These are phyloP conservation scores for Halcyon malimbica DNA, from an alignment of 2,113 vertebrate species.

Conservation along the genomic window DNA sequence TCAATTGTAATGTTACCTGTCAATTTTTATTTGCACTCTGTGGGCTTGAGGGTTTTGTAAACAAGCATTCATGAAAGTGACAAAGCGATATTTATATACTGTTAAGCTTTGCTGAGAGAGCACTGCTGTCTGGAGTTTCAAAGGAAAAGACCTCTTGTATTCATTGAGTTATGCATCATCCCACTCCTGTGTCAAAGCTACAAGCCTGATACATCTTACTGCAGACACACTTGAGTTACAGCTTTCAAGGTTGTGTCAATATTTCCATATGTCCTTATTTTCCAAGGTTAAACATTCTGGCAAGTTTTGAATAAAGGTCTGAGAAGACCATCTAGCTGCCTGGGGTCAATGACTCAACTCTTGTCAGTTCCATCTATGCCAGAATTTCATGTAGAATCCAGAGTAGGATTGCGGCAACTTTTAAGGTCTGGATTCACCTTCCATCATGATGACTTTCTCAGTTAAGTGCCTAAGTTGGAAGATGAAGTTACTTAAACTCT, in stretches of 20 bases:
- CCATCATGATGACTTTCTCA: neutral
- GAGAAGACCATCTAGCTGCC: neutral
- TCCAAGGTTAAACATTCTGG: constrained; percentile 22
- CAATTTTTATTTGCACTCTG: constrained; percentile 31
- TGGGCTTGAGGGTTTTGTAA: constrained; percentile 23
- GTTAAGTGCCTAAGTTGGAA: neutral
- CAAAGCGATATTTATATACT: constrained; percentile 19
- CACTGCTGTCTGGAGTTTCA: neutral
- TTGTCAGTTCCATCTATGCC: neutral
- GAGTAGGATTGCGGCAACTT: neutral
- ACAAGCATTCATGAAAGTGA: constrained; percentile 43
- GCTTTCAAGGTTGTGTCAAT: constrained; percentile 13
- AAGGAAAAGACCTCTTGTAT: constrained; percentile 16
- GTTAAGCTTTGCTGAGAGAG: constrained; percentile 32
- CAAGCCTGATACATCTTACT: neutral
- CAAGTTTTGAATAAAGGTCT: neutral
- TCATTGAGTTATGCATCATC: neutral
- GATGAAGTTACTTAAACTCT: constrained; percentile 26
- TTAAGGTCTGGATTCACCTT: neutral
- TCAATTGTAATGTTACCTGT: constrained; percentile 10
- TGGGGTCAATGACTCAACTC: neutral
- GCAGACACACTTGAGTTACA: neutral
- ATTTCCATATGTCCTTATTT: constrained; percentile 25
- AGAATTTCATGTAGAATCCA: neutral
- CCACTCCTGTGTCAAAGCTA: constrained; percentile 10